Evolutionary conservation across 2,888 invertebrate species (phyloP).

Genomic region (Epistrophe eligans): DNA sequence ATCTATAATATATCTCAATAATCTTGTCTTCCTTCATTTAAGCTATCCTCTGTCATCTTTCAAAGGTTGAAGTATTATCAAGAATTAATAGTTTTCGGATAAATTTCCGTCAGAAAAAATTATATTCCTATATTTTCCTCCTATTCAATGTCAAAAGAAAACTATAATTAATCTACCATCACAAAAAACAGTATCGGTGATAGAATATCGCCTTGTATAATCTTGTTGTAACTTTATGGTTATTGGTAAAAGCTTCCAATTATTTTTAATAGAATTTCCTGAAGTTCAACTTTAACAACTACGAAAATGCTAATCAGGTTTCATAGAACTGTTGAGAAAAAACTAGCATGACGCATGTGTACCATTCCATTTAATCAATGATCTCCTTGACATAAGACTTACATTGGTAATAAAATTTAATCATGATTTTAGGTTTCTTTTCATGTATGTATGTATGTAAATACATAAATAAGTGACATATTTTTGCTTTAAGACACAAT

Average conservation of each 20-base stretch:
- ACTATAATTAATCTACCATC: background rate
- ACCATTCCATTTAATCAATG: slow-evolving; percentile 43
- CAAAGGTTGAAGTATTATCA: background rate
- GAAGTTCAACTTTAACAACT: slow-evolving; percentile 4
- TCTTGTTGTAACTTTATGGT: slow-evolving; percentile 10
- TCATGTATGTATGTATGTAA: background rate
- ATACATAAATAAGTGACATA: no score
- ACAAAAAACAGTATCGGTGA: background rate
- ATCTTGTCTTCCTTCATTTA: no score
- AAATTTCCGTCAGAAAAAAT: background rate
- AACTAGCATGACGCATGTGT: slow-evolving; percentile 14
- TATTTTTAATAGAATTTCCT: slow-evolving; percentile 35
- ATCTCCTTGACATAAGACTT: slow-evolving; percentile 63
- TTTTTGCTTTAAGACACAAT: slow-evolving; percentile 22
- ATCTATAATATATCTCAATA: no score
- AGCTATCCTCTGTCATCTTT: no score
- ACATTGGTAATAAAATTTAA: slow-evolving; percentile 61
- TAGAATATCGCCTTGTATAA: background rate
- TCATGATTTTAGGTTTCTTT: slow-evolving; percentile 35
- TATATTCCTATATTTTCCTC: background rate
- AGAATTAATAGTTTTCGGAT: background rate
- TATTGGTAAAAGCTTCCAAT: slow-evolving; percentile 32
- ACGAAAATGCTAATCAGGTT: slow-evolving; percentile 30
- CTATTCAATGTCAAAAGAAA: background rate
- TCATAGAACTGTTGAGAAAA: background rate